phyloP scores from a whole-genome alignment of 2,113 vertebrate species.

The Oncorhynchus mykiss region DNA sequence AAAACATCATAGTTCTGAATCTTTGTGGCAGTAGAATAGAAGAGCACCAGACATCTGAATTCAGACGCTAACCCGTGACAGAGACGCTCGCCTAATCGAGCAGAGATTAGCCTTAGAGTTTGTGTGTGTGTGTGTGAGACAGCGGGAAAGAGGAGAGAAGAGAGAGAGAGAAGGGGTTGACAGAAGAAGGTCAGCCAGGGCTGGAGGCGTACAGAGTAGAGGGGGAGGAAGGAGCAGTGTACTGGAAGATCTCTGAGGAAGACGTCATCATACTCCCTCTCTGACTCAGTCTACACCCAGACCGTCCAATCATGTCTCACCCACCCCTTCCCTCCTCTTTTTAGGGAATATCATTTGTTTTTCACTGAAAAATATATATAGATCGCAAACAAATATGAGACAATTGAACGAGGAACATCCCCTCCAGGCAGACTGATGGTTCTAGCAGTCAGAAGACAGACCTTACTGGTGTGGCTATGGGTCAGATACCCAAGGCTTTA shows the following conservation, averaged over 20 bases:
- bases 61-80: neutral
- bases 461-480: no score
- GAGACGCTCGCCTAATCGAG: neutral
- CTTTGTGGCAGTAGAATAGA: no score
- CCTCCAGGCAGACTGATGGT: no score
- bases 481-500: neutral
- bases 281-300: neutral
- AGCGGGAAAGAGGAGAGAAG: neutral
- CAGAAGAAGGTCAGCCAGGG: conserved; percentile 42
- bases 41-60: conserved; percentile 1
- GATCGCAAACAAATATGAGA: no score
- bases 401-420: no score
- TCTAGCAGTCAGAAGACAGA: no score
- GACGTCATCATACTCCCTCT: conserved; percentile 18
- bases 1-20: no score
- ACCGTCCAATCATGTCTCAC: no score
- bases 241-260: neutral
- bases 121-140: neutral
- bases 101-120: conserved; percentile 23
- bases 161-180: conserved; percentile 15
- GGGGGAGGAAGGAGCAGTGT: neutral
- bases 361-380: no score
- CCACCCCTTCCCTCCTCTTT: no score
- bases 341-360: no score
- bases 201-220: conserved; percentile 12